Base-by-base conservation (phyloP, 2,888 invertebrate species). In the Coremacera marginata region DNA sequence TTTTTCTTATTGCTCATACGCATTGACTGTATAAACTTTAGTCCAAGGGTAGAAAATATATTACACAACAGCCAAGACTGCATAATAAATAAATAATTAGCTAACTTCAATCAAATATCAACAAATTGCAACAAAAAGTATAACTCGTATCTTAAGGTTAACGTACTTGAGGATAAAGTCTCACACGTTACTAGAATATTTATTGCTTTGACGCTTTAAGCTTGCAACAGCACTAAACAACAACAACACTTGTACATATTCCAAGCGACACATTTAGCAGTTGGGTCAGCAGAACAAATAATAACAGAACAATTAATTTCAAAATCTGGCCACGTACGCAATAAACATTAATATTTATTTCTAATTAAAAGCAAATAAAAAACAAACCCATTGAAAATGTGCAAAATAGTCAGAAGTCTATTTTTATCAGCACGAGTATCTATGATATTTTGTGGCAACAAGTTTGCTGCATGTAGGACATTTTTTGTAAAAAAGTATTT, bases 271-370 rank as follows among this genome's bases (percentile, higher is more conserved):
- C 11, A 74, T 51, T 63, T 34, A 70, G 5, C 44, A 51, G 73
- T 5, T 60, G 49, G 65, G 52, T 65, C 77, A 79, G 77, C 77
- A 79, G 77, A 75, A 79, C 77, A 76, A 77, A 77, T 75, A 73
- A 75, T 77, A 72, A 79, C 71, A 68, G 55, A 34, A 37, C 51
- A 19, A 55, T 71, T 55, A 57, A 71, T 55, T 71, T 55, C 55
- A 71, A 14, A 71, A 55, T 71, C 70, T 74, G 75, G 72, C 70
- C 63, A 44, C 60, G 67, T 71, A 27, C 55, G 37, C 8, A 71
- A 71, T 71, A 19, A 57, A 71, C 57, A 57, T 57, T 34, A 73
- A 76, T 65, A 57, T 44, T 62, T 55, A 34, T 57, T 57, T 71
- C 57, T 57, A 57, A 44, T 2, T 14, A 44, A 44, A 44, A 44